A percentile compares a stretch with the other conserved stretches of the same genome.
These are phyloP conservation scores for Lucinisca nassula DNA, from an alignment of 2,888 invertebrate genomes.

Conservation along the genomic window DNA sequence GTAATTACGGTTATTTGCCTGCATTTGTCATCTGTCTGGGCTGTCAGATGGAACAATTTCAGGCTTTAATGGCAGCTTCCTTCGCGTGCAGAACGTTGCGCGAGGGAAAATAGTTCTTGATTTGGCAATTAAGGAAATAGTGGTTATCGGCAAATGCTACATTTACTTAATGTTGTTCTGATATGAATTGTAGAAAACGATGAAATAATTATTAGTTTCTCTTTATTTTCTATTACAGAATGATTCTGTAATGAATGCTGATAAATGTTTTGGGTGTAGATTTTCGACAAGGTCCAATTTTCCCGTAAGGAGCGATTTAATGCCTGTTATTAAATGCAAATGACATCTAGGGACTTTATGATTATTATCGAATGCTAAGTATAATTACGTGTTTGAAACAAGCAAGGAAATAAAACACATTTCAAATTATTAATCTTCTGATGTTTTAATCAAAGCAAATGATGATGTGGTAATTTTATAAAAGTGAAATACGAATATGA, in stretches of 20 bases:
- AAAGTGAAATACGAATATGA: not conserved
- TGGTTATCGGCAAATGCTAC: conserved; percentile 12
- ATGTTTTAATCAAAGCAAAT: conserved; percentile 2
- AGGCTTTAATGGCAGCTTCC: not conserved
- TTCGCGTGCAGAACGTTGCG: conserved; percentile 11
- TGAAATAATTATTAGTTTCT: conserved; percentile 19
- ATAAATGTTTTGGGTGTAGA: conserved; percentile 12
- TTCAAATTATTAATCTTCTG: not conserved
- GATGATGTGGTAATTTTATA: not conserved
- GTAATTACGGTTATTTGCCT: conserved; percentile 60
- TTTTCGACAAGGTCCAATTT: conserved; percentile 15
- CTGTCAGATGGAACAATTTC: conserved; percentile 14
- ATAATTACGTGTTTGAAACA: not conserved
- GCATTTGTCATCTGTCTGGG: conserved; percentile 58
- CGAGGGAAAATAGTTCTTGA: conserved; percentile 17
- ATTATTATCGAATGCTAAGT: not conserved
- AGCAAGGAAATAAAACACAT: conserved; percentile 8
- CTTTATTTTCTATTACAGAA: conserved; percentile 17
- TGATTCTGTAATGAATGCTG: conserved; percentile 11
- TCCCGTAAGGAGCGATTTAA: conserved; percentile 4
- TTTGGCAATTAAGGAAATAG: conserved; percentile 13
- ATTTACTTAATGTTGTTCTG: conserved; percentile 16
- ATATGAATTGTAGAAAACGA: conserved; percentile 8
- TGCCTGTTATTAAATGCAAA: conserved; percentile 16
- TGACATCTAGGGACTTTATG: not conserved